Base-by-base conservation (phyloP, 2,888 invertebrate genomes). In the Spicauda simplicius region DNA sequence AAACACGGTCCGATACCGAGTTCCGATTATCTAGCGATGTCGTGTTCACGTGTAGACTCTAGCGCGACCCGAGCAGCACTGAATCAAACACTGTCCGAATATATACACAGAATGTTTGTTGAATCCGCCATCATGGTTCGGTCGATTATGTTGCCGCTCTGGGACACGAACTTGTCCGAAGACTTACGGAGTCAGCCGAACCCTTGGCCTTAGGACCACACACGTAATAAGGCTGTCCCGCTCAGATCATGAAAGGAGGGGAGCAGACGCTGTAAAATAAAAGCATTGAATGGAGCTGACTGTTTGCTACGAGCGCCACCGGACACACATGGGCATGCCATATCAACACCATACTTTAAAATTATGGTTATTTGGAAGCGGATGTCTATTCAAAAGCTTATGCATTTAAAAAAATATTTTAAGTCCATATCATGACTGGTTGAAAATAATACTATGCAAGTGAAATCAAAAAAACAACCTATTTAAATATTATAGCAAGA, bases 111-210 rank as follows among this genome's bases (percentile, higher is more conserved):
- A 77, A 84, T 90, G 91, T 92, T 93, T 91, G 90, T 91, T 80
- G 85, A 88, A 88, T 50, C 93, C 91, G 93, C 93, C 93, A 93
- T 93, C 84, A 90, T 89, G 87, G 84, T 92, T 91, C 85, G 85
- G 83, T 80, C 85, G 84, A 86, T 88, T 86, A 90, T 87, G 91
- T 91, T 92, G 92, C 86, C 91, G 87, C 83, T 87, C 88, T 89
- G 90, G 77, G 76, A 73, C 70, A 78, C 91, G 92, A 85, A 77
- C 71, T 71, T 72, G 70, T 68, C 84, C 93, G 93, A 93, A 75
- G 68, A 69, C 64, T 71, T 70, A 72, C 93, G 93, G 78, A 82
- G 77, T 79, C 65, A 69, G 69, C 82, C 91, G 91, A 91, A 76
- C 77, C 71, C 69, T 74, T 77, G 76, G 80, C 80, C 81, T 66